Evolutionary conservation across 2,888 invertebrate species (phyloP), one percentile per base, ranked within the genome.

Genomic region (Hemaris fuciformis): DNA sequence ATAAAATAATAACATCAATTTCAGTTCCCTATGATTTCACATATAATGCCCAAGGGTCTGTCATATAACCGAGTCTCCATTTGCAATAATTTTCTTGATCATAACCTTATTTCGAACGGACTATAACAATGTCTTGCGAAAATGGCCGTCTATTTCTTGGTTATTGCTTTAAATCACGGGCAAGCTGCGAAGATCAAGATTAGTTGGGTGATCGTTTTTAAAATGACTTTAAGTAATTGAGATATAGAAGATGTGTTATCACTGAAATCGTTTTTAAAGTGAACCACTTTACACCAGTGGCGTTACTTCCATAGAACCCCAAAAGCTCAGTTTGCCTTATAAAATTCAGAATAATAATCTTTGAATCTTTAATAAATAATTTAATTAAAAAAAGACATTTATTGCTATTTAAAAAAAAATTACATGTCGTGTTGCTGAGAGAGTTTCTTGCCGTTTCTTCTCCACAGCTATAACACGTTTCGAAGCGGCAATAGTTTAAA

Each of bases 101-200:
- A 72, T 74, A 72, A 73, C 76, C 79, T 81, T 53, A 27, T 27
- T 53, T 8, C 27, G 27, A 53, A 13, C n/a, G n/a, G n/a, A 38
- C 38, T 43, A 20, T 53, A 53, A 53, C 27, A 81, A 72, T 80
- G 73, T 80, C 84, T 84, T 83, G 85, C 83, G 27, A 53, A 85
- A 87, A 87, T 85, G 82, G 85, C 83, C 83, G 82, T 74, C 84
- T 76, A 87, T 84, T 87, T 79, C 83, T 83, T 83, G 84, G 77
- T 84, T 81, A 84, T 85, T 86, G 87, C 85, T 84, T 86, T 87
- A 86, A 87, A 88, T 87, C 87, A 87, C 85, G 83, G 83, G 83
- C 81, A 80, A 79, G 69, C 68, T 71, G 69, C 73, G 75, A 77
- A 84, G 85, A 88, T 88, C 88, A 86, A 87, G 88, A 88, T 88